Conservation (phyloP, 64 coral and sea anemone genomes). For the Astreopora myriophthalma region DNA sequence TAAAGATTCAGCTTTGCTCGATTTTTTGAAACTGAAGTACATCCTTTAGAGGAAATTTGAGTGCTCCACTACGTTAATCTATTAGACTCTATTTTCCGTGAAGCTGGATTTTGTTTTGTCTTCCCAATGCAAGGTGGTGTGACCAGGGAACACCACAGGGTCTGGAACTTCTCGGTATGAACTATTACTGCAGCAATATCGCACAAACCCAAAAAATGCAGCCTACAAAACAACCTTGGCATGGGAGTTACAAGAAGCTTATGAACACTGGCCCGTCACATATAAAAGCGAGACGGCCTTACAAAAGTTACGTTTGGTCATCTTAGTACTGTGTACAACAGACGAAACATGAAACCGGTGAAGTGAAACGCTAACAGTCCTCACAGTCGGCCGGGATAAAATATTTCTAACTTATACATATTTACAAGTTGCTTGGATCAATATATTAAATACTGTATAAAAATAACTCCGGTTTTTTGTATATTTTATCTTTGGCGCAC, state of each 20-base stretch:
- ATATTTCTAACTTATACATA: slow-evolving; percentile 25
- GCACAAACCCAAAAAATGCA: neutral
- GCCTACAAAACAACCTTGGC: neutral
- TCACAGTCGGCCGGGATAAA: neutral
- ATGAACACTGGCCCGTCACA: neutral
- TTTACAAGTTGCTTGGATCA: slow-evolving; percentile 41
- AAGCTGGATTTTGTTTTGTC: neutral
- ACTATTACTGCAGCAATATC: neutral
- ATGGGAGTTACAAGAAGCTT: neutral
- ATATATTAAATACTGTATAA: slow-evolving; percentile 58
- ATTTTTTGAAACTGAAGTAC: neutral
- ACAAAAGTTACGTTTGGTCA: neutral
- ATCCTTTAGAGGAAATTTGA: too few relatives aligned
- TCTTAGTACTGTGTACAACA: neutral
- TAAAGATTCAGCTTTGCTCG: neutral
- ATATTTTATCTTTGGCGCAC: slow-evolving; percentile 1
- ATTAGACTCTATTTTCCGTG: neutral
- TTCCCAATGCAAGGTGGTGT: too few relatives aligned
- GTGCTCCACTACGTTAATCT: too few relatives aligned
- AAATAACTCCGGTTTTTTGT: slow-evolving; percentile 33
- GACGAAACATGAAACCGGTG: neutral
- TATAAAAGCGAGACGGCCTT: neutral
- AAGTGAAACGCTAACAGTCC: neutral
- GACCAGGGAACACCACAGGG: too few relatives aligned
- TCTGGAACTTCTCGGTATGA: neutral